Percentiles rank a stretch among this genome's conserved stretches.
These are phyloP conservation scores for Cantharis nigra DNA, from an alignment of 2,888 invertebrate species.

Conservation along the genomic window DNA sequence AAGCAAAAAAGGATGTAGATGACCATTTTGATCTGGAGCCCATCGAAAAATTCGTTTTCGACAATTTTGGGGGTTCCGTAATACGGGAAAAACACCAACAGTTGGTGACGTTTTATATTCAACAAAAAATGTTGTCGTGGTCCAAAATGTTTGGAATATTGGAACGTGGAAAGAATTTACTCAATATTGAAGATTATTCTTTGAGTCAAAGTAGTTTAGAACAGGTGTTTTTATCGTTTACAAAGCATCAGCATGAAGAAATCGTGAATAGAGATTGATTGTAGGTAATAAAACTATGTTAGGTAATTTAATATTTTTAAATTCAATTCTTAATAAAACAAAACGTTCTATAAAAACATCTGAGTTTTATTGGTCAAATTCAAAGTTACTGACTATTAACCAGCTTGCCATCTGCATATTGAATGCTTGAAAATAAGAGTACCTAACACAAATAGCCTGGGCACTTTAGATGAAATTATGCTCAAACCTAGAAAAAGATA, in stretches of 20 bases:
- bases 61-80: slow-evolving; percentile 45
- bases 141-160: slow-evolving; percentile 75
- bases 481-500: too few relatives aligned
- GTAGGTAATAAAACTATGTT: neutral
- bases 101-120: slow-evolving; percentile 72
- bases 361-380: too few relatives aligned
- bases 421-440: too few relatives aligned
- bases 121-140: slow-evolving; percentile 66
- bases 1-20: slow-evolving; percentile 48
- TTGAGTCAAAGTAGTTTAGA: slow-evolving; percentile 83
- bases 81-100: slow-evolving; percentile 73
- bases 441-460: too few relatives aligned
- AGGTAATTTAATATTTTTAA: neutral
- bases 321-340: too few relatives aligned
- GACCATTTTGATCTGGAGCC: slow-evolving; percentile 8
- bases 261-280: neutral
- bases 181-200: slow-evolving; percentile 77
- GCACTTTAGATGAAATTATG: too few relatives aligned
- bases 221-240: slow-evolving; percentile 74
- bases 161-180: slow-evolving; percentile 58
- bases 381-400: too few relatives aligned
- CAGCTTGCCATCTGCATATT: too few relatives aligned
- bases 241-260: slow-evolving; percentile 57
- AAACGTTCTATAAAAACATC: too few relatives aligned
- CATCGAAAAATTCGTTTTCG: slow-evolving; percentile 38